phyloP scores from a whole-genome alignment of 2,113 vertebrate genomes.

The Melanotaenia duboulayi region DNA sequence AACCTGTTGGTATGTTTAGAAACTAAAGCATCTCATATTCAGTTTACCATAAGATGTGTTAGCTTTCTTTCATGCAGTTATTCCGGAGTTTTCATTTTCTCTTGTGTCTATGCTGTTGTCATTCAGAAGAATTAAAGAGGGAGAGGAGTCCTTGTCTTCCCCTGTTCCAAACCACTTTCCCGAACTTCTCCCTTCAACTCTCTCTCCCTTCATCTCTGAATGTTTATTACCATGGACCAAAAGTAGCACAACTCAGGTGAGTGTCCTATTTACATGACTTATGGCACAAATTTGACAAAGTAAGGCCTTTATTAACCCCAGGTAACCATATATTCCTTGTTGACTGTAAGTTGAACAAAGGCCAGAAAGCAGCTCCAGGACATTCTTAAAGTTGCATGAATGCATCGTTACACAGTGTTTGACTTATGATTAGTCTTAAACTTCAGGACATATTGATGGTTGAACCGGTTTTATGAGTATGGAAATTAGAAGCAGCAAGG shows the following conservation, averaged over 20 bases:
- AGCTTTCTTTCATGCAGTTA: background rate
- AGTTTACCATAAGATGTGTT: background rate
- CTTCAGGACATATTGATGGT: conserved; percentile 31
- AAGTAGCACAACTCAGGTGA: conserved; percentile 91
- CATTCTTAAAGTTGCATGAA: conserved; percentile 25
- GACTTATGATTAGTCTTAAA: conserved; percentile 39
- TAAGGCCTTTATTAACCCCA: background rate
- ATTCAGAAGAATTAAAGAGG: conserved; percentile 79
- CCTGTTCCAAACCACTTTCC: conserved; percentile 89
- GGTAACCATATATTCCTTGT: too few species aligned
- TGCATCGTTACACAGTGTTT: conserved; percentile 34
- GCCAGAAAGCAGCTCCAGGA: conserved; percentile 29
- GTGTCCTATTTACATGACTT: conserved; percentile 38
- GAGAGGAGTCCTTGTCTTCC: conserved; percentile 82
- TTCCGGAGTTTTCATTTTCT: background rate
- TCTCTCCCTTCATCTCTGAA: conserved; percentile 86
- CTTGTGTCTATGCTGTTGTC: conserved; percentile 29
- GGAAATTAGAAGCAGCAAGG: conserved; percentile 40
- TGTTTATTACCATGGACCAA: conserved; percentile 90
- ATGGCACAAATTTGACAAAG: conserved; percentile 8
- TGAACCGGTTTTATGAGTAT: conserved; percentile 65
- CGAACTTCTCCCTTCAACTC: conserved; percentile 85
- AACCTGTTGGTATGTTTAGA: too few species aligned
- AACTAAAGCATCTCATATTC: background rate
- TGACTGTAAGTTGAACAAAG: conserved; percentile 15